A percentile compares a stretch with the other conserved stretches of the same genome.
phyloP scores from a whole-genome alignment of 2,113 vertebrate species.

The Epinephelus moara region DNA sequence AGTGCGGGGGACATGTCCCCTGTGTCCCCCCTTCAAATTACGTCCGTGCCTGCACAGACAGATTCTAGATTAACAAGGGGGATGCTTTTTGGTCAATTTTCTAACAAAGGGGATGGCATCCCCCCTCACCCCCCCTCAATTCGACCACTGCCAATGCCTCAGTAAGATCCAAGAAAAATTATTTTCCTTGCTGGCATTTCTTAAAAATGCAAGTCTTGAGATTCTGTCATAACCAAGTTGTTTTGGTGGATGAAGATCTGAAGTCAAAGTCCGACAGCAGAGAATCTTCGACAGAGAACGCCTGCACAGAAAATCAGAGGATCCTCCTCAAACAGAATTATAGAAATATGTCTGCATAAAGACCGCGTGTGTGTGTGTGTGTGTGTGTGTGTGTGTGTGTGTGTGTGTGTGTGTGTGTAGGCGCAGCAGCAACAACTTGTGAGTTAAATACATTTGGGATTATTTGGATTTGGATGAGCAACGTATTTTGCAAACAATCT shows the following conservation, averaged over 20 bases:
- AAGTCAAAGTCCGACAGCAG: background rate
- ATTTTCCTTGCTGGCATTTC: background rate
- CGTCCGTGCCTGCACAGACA: too few relatives aligned
- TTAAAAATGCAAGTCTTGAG: background rate
- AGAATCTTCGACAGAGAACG: background rate
- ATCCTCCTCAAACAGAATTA: slow-evolving; percentile 2
- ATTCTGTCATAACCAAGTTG: background rate
- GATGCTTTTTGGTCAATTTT: too few relatives aligned
- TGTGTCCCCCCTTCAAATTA: too few relatives aligned
- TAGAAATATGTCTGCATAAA: background rate
- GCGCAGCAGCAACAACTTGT: background rate
- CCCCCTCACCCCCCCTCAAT: too few relatives aligned
- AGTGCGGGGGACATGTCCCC: too few relatives aligned
- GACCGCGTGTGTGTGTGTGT: background rate
- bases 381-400: too few relatives aligned
- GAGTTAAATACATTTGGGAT: slow-evolving; percentile 1
- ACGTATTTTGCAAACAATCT: background rate
- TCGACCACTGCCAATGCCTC: background rate
- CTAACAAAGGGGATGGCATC: too few relatives aligned
- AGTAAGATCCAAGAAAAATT: background rate
- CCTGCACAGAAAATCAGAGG: background rate
- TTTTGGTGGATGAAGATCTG: background rate
- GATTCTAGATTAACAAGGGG: too few relatives aligned
- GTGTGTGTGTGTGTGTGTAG: background rate
- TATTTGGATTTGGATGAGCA: slow-evolving; percentile 18